These are phyloP conservation scores for Andrena fulva DNA, from an alignment of 2,888 invertebrate species.

Conservation along the genomic window DNA sequence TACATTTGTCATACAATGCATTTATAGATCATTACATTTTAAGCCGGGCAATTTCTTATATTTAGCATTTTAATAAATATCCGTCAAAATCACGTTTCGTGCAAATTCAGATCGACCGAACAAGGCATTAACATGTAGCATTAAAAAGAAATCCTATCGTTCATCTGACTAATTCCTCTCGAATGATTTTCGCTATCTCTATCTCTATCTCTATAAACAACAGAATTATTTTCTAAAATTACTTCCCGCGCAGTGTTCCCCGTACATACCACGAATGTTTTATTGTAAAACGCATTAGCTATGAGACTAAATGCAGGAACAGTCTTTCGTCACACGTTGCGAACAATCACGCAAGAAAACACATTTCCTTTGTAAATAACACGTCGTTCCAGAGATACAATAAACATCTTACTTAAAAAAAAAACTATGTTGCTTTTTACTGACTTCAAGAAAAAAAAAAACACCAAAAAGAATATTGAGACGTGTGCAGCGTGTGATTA, in stretches of 20 bases:
- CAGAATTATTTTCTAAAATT: slow-evolving; percentile 46
- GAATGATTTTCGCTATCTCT: slow-evolving; percentile 11
- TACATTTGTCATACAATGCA: slow-evolving; percentile 69
- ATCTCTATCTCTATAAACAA: slow-evolving; percentile 34
- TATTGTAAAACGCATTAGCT: slow-evolving; percentile 61
- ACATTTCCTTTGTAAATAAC: slow-evolving; percentile 71
- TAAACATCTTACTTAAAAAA: slow-evolving; percentile 63
- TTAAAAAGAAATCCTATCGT: slow-evolving; percentile 29
- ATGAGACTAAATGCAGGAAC: slow-evolving; percentile 48
- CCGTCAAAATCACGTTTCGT: slow-evolving; percentile 32
- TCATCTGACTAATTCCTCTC: slow-evolving; percentile 13
- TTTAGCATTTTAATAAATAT: slow-evolving; percentile 54
- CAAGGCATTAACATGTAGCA: slow-evolving; percentile 29
- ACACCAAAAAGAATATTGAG: neutral
- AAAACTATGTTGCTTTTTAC: slow-evolving; percentile 29
- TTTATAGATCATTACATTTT: slow-evolving; percentile 65
- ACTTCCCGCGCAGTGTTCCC: slow-evolving; percentile 37
- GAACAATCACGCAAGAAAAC: slow-evolving; percentile 55
- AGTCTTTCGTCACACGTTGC: slow-evolving; percentile 58
- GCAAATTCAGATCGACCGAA: slow-evolving; percentile 34
- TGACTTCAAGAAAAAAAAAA: no score
- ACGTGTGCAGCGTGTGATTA: neutral
- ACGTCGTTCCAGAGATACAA: slow-evolving; percentile 63
- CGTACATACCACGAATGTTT: slow-evolving; percentile 57
- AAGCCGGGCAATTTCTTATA: slow-evolving; percentile 57